A percentile compares a stretch with the other conserved stretches of the same genome.
These are phyloP conservation scores for Lathamus discolor DNA, from an alignment of 2,113 vertebrate species.

Conservation along the genomic window DNA sequence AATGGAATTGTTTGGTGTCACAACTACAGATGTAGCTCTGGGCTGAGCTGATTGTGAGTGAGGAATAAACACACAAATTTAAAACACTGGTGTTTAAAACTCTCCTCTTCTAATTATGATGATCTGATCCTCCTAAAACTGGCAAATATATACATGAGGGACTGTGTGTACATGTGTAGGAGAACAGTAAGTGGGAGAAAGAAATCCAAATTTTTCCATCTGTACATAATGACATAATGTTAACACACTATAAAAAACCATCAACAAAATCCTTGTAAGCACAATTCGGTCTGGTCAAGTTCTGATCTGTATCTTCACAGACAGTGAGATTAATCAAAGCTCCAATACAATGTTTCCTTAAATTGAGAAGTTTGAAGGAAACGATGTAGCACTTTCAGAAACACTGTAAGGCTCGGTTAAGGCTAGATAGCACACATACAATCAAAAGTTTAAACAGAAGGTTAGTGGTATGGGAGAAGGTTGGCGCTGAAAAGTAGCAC, in stretches of 20 bases:
- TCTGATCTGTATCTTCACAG: background rate
- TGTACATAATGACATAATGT: slow-evolving; percentile 34
- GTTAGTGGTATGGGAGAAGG: background rate
- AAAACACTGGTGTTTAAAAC: background rate
- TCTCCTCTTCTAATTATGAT: background rate
- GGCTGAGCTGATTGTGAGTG: background rate
- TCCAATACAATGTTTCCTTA: background rate
- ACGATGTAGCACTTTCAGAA: background rate
- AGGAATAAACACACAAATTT: background rate
- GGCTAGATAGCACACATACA: background rate
- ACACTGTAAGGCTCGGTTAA: background rate
- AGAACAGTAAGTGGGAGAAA: slow-evolving; percentile 28
- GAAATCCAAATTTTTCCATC: slow-evolving; percentile 18
- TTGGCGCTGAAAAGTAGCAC: background rate
- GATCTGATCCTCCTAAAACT: background rate
- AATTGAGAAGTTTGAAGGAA: background rate
- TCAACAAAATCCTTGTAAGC: background rate
- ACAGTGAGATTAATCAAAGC: background rate
- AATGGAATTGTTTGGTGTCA: background rate
- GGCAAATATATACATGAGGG: background rate
- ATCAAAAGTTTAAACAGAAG: background rate
- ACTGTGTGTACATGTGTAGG: background rate
- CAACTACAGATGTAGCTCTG: background rate
- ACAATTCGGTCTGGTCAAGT: background rate
- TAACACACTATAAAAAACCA: background rate